Base-by-base conservation (phyloP, 2,797 vertebrate genomes). In the Pampus argenteus region DNA sequence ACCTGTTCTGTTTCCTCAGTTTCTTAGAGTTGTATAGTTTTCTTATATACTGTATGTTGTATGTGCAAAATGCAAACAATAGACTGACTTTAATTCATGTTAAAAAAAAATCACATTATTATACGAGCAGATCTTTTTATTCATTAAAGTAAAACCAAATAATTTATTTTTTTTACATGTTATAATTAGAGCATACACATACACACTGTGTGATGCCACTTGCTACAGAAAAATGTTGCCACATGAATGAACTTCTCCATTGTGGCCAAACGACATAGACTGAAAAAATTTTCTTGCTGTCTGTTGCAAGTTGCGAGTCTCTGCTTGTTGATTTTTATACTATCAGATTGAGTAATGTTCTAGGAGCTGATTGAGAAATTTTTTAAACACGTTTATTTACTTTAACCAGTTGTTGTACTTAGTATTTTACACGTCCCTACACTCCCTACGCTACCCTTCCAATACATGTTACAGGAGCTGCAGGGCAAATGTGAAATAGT, bases 181-280 rank as follows among this genome's bases (percentile, higher is more conserved):
- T n/a, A n/a, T n/a, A n/a, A n/a, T n/a, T n/a, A n/a, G n/a, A n/a
- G n/a, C n/a, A n/a, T n/a, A n/a, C n/a, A n/a, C n/a, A n/a, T n/a
- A n/a, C n/a, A n/a, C n/a, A n/a, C n/a, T n/a, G n/a, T n/a, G n/a
- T n/a, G n/a, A n/a, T n/a, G n/a, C n/a, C n/a, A n/a, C n/a, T n/a
- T n/a, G n/a, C n/a, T n/a, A n/a, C n/a, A n/a, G n/a, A n/a, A n/a
- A n/a, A n/a, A n/a, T n/a, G 62, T 49, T 54, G 55, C 66, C 42
- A 54, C 57, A 11, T 18, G 45, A 6, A 0, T 1, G 5, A 3
- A 61, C 36, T 8, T 42, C 2, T 61, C 5, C 8, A 15, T 20
- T 40, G 40, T 51, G 48, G 42, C 48, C 26, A 78, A 76, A 78
- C 31, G 15, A 18, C 28, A 56, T 31, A 57, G 2, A 23, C 9